A percentile compares a stretch with the other conserved stretches of the same genome.
Evolutionary conservation across 2,797 vertebrate species (phyloP).

Genomic region (Oryzias dopingdopingensis): DNA sequence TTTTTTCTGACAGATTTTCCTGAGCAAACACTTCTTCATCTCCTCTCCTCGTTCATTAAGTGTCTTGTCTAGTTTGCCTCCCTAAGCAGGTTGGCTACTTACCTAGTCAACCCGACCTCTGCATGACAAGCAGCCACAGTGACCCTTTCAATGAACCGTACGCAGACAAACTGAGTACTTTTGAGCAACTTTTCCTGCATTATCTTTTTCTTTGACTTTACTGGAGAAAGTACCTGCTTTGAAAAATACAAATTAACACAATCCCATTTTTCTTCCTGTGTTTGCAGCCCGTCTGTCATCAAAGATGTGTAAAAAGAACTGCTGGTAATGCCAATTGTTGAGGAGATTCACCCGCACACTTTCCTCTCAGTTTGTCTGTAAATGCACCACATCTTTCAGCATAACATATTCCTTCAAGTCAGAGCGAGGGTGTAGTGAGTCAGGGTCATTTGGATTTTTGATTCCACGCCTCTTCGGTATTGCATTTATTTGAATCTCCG

Average conservation of each 20-base stretch:
- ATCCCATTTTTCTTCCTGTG: background rate
- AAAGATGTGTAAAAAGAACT: slow-evolving; percentile 42
- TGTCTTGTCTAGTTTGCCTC: slow-evolving; percentile 36
- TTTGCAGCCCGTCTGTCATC: slow-evolving; percentile 26
- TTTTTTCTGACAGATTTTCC: slow-evolving; percentile 37
- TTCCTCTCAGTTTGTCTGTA: slow-evolving; percentile 47
- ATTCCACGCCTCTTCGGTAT: slow-evolving; percentile 59
- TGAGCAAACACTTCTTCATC: slow-evolving; percentile 45
- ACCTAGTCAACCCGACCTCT: slow-evolving; percentile 51
- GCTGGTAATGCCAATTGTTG: slow-evolving; percentile 55
- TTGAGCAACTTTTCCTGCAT: background rate
- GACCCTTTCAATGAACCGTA: slow-evolving; percentile 29
- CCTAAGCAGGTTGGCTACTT: slow-evolving; percentile 55
- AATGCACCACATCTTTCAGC: slow-evolving; percentile 55
- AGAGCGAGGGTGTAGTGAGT: slow-evolving; percentile 46
- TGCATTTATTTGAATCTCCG: slow-evolving; percentile 61
- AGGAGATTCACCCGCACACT: slow-evolving; percentile 52
- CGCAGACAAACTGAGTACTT: slow-evolving; percentile 9
- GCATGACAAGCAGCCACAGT: slow-evolving; percentile 34
- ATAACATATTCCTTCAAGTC: slow-evolving; percentile 52
- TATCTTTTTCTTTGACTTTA: background rate
- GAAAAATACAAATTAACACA: background rate
- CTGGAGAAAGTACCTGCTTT: background rate
- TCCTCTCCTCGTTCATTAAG: slow-evolving; percentile 21
- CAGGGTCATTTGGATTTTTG: slow-evolving; percentile 67